These are phyloP conservation scores for Andrena dorsata DNA, from an alignment of 2,888 invertebrate species.

Conservation along the genomic window DNA sequence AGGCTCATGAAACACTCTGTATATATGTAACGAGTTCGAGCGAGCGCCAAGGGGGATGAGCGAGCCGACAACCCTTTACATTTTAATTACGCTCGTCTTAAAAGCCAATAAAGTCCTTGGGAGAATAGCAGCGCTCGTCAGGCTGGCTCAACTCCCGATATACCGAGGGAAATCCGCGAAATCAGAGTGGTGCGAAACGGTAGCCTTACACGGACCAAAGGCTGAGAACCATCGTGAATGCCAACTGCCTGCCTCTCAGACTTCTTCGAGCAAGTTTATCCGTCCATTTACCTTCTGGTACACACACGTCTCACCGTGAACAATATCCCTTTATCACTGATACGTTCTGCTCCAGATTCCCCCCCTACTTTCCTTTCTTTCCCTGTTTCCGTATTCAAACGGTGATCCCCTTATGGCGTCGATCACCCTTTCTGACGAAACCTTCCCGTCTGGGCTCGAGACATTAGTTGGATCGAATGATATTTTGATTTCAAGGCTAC, in stretches of 20 bases:
- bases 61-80: slow-evolving; percentile 79
- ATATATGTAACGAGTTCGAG: slow-evolving; percentile 32
- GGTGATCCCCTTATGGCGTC: slow-evolving; percentile 7
- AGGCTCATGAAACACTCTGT: slow-evolving; percentile 16
- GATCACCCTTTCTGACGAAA: background rate
- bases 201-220: slow-evolving; percentile 13
- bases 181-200: slow-evolving; percentile 35
- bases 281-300: slow-evolving; percentile 79
- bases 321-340: slow-evolving; percentile 78
- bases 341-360: slow-evolving; percentile 54
- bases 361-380: slow-evolving; percentile 33
- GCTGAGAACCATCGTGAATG: slow-evolving; percentile 51
- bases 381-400: slow-evolving; percentile 38
- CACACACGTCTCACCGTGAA: slow-evolving; percentile 70
- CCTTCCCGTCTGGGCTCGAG: background rate
- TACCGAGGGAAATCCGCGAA: slow-evolving; percentile 33
- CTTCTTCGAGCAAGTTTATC: slow-evolving; percentile 78
- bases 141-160: slow-evolving; percentile 70
- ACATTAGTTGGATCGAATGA: background rate
- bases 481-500: background rate
- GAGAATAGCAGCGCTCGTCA: slow-evolving; percentile 68
- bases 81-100: slow-evolving; percentile 82
- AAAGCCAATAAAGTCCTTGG: slow-evolving; percentile 81
- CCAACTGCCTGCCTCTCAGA: slow-evolving; percentile 71
- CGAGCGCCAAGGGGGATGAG: slow-evolving; percentile 38